Conservation (phyloP, 2,888 invertebrate species). For the Pegoplata infirma region DNA sequence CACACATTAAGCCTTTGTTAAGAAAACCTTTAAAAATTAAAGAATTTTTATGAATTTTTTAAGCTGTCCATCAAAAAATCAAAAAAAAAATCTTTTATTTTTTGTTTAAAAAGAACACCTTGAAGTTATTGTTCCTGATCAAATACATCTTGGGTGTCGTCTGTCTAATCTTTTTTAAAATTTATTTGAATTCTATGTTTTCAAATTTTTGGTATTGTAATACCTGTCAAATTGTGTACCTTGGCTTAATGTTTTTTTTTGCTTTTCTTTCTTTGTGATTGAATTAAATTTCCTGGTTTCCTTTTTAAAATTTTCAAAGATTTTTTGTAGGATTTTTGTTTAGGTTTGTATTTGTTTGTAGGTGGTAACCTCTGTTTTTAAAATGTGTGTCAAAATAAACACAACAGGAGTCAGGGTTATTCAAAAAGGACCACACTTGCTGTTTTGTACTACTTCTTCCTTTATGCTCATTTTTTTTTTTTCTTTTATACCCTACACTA, state of each 20-base stretch:
- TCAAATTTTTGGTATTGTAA: no score
- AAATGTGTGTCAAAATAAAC: constrained; percentile 57
- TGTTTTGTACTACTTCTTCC: no score
- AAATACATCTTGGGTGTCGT: no score
- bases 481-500: no score
- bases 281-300: no score
- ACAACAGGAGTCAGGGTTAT: constrained; percentile 30
- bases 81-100: not conserved
- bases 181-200: no score
- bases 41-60: constrained; percentile 7
- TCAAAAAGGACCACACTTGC: not conserved
- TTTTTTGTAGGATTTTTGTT: constrained; percentile 3
- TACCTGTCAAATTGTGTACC: no score
- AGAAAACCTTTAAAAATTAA: not conserved
- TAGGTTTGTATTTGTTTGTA: constrained; percentile 11
- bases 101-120: constrained; percentile 13
- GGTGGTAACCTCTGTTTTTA: constrained; percentile 10
- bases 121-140: constrained; percentile 11
- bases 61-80: constrained; percentile 47
- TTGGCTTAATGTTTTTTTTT: not conserved
- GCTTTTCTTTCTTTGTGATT: not conserved
- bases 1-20: not conserved
- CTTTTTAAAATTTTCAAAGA: constrained; percentile 3
- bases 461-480: not conserved
- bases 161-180: constrained; percentile 1